Conservation (phyloP, 92 coral and sea anemone species). For the Siderastrea radians region DNA sequence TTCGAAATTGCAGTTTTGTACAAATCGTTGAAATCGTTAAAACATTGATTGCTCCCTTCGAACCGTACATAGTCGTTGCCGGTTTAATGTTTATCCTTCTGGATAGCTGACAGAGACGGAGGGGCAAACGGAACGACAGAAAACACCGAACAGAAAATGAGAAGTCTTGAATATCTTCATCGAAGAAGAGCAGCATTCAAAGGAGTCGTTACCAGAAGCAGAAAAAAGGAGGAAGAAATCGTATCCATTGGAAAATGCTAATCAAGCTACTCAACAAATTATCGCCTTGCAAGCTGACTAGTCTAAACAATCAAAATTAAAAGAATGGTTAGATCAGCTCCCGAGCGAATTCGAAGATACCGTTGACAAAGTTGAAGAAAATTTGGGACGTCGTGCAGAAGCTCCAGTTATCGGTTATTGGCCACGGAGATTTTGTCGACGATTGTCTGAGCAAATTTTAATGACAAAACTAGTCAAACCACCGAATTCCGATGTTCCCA, state of each 20-base stretch:
- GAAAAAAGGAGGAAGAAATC: constrained; percentile 25
- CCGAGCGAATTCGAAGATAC: constrained; percentile 35
- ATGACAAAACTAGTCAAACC: too few relatives aligned
- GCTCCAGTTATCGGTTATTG: background rate
- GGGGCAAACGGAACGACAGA: too few relatives aligned
- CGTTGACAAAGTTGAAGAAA: constrained; percentile 40
- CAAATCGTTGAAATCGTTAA: too few relatives aligned
- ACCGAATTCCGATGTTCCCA: too few relatives aligned
- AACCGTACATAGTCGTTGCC: too few relatives aligned
- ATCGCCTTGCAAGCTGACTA: background rate
- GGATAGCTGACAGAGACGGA: too few relatives aligned
- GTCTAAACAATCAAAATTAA: constrained; percentile 2
- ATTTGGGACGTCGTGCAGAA: constrained; percentile 21
- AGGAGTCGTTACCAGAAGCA: constrained; percentile 37
- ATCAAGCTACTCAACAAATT: background rate
- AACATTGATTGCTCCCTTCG: too few relatives aligned
- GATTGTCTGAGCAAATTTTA: too few relatives aligned
- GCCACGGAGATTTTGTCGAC: too few relatives aligned
- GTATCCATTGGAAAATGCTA: background rate
- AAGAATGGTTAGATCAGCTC: constrained; percentile 45
- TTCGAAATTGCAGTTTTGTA: too few relatives aligned
- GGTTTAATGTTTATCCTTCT: too few relatives aligned
- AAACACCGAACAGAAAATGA: background rate
- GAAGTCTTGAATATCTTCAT: background rate
- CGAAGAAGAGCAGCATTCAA: constrained; percentile 40